These are phyloP conservation scores for Dicentrarchus labrax DNA, from an alignment of 2,113 vertebrate species.

Conservation along the genomic window DNA sequence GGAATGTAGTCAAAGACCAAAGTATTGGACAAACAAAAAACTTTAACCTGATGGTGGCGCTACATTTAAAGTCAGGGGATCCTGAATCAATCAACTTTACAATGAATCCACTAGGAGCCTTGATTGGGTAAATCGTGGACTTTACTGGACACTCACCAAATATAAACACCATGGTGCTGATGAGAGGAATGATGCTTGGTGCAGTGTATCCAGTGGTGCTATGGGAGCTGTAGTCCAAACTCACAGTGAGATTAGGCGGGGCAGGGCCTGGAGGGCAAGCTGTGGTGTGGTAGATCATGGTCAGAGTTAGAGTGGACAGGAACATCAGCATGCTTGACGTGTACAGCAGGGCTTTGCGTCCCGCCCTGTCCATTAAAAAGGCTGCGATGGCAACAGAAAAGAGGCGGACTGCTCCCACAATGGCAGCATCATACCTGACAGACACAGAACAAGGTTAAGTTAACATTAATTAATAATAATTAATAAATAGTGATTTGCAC, in stretches of 20 bases:
- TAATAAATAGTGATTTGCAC: neutral
- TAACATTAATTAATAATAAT: no score
- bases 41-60: neutral
- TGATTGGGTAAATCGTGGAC: neutral
- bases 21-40: neutral
- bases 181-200: constrained; percentile 86
- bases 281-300: constrained; percentile 82
- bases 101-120: neutral
- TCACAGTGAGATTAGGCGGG: constrained; percentile 49
- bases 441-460: neutral
- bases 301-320: constrained; percentile 87
- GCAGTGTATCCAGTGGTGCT: neutral
- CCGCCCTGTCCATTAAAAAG: constrained; percentile 91
- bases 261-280: constrained; percentile 32
- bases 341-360: constrained; percentile 92
- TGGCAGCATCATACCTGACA: constrained; percentile 86
- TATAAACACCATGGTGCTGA: constrained; percentile 92
- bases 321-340: constrained; percentile 91
- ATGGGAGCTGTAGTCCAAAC: constrained; percentile 28
- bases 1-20: neutral
- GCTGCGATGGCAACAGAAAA: constrained; percentile 88
- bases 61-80: neutral
- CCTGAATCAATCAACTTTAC: neutral
- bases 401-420: constrained; percentile 90
- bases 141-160: constrained; percentile 86